Evolutionary conservation across 2,888 invertebrate genomes (phyloP).

Genomic region (Blomia tropicalis): DNA sequence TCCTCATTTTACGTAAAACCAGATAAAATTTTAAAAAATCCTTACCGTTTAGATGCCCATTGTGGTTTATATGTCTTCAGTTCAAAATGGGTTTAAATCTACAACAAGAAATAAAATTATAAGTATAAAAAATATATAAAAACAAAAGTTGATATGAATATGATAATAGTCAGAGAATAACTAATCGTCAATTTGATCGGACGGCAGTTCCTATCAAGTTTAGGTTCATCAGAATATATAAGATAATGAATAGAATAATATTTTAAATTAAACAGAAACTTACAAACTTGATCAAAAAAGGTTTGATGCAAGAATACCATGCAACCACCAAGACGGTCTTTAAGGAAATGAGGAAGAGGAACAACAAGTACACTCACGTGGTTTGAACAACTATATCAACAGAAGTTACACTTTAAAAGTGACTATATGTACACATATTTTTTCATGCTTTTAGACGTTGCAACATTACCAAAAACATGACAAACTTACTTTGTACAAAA

Average conservation of each 20-base stretch:
- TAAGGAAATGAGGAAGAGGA: too few relatives aligned
- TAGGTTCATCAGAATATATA: constrained; percentile 1
- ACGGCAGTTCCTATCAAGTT: constrained; percentile 8
- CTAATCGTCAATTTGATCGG: constrained; percentile 2
- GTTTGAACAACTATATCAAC: too few relatives aligned
- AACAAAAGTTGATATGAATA: not conserved
- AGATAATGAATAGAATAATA: not conserved
- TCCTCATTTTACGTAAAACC: not conserved
- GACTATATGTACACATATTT: too few relatives aligned
- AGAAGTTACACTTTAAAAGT: too few relatives aligned
- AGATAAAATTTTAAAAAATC: too few relatives aligned
- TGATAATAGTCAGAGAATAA: not conserved
- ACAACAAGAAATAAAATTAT: not conserved
- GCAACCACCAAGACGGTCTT: too few relatives aligned
- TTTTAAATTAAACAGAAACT: not conserved
- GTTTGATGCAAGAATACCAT: too few relatives aligned
- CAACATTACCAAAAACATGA: too few relatives aligned
- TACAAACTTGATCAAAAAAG: not conserved
- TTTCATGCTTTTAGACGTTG: too few relatives aligned
- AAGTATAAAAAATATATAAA: not conserved
- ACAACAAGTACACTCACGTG: too few relatives aligned
- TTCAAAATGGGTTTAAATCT: not conserved
- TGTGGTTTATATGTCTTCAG: not conserved
- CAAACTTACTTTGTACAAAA: too few relatives aligned
- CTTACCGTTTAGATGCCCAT: not conserved